Conservation (phyloP, 2,797 vertebrate species). For the Hipposideros larvatus region DNA sequence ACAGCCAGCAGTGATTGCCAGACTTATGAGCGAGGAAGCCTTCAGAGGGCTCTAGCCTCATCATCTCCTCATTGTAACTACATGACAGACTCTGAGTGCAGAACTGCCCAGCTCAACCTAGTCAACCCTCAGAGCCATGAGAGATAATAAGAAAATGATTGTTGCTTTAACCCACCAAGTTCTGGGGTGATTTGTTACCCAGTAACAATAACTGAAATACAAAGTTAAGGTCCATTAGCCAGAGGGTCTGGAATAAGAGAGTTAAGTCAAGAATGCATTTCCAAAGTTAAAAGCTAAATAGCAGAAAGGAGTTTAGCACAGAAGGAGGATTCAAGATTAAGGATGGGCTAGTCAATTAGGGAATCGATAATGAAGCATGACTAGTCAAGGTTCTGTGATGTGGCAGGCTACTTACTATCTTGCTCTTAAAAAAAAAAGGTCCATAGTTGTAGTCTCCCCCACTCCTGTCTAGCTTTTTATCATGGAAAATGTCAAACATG, state of each 20-base stretch:
- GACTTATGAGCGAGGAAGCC: not conserved
- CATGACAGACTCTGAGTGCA: not conserved
- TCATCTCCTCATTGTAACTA: not conserved
- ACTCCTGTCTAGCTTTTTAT: not conserved
- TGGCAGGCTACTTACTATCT: not conserved
- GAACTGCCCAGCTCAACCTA: not conserved
- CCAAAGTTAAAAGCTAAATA: constrained; percentile 42
- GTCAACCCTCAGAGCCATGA: not conserved
- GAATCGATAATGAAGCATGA: not conserved
- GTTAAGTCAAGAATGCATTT: not conserved
- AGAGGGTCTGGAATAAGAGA: not conserved
- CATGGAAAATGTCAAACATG: not conserved
- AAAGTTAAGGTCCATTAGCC: not conserved
- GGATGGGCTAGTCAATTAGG: not conserved
- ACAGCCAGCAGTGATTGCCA: not conserved
- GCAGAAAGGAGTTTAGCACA: not conserved
- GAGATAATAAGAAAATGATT: not conserved
- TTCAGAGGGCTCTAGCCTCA: not conserved
- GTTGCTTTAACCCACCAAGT: not conserved
- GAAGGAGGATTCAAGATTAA: not conserved
- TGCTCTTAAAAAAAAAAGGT: not conserved
- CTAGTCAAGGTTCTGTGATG: not conserved
- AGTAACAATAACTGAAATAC: not conserved
- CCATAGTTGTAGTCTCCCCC: not conserved
- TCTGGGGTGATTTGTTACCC: not conserved